phyloP scores from a whole-genome alignment of 2,113 vertebrate genomes.

The Centropus bengalensis region DNA sequence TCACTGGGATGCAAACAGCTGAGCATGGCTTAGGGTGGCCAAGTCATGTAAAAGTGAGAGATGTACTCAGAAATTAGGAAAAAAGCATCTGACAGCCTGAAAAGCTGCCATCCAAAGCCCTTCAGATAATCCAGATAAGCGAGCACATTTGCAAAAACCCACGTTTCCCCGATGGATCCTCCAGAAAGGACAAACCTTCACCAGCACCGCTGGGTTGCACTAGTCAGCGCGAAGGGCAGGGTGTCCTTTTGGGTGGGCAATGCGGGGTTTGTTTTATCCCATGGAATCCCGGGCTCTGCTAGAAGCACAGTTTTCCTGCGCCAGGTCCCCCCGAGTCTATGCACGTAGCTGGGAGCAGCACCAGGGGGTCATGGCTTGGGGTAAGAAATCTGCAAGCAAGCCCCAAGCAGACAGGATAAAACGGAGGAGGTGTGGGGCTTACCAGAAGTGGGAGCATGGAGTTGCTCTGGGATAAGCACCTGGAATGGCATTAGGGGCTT shows the following conservation, averaged over 20 bases:
- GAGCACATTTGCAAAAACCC: neutral
- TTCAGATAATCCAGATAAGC: neutral
- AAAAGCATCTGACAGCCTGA: neutral
- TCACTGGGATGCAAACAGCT: neutral
- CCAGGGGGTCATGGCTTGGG: neutral
- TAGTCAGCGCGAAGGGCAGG: neutral
- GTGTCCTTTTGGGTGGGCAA: neutral
- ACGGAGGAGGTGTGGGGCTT: rapidly evolving
- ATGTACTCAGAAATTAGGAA: neutral
- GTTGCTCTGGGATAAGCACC: neutral
- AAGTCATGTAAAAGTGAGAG: neutral
- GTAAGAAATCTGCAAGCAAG: neutral
- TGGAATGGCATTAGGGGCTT: neutral
- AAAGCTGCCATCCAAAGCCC: neutral
- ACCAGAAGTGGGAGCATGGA: rapidly evolving
- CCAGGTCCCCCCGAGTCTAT: neutral
- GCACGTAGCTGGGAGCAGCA: no score
- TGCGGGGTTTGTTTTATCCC: neutral
- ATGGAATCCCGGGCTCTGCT: neutral
- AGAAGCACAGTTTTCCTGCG: neutral
- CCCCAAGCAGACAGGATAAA: neutral
- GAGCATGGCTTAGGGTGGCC: neutral
- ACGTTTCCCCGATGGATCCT: neutral
- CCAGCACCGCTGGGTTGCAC: neutral
- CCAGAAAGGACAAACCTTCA: neutral